These are phyloP conservation scores for Sebastes schlegelii DNA, from an alignment of 2,113 vertebrate species.

Conservation along the genomic window DNA sequence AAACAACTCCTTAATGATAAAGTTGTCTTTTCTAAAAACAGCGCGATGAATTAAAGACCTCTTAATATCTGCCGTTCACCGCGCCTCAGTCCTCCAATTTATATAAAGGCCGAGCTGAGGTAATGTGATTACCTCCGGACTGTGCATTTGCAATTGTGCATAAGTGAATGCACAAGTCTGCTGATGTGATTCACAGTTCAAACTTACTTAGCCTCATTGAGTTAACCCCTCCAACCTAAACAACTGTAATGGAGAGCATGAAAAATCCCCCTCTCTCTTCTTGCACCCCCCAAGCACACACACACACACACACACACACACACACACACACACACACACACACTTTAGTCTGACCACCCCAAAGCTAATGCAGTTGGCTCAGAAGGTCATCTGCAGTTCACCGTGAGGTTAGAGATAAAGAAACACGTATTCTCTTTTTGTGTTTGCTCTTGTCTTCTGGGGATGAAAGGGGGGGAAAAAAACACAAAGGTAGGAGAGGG, in stretches of 20 bases:
- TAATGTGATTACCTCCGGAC: conserved; percentile 58
- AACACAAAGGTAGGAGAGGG: conserved; percentile 5
- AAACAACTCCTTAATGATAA: neutral
- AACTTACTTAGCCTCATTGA: conserved; percentile 80
- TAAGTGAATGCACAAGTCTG: conserved; percentile 66
- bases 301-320: conserved; percentile 43
- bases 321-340: conserved; percentile 39
- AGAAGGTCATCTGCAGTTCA: conserved; percentile 83
- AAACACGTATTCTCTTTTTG: conserved; percentile 63
- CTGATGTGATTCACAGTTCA: conserved; percentile 78
- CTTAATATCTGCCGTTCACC: conserved; percentile 21
- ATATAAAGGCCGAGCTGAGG: conserved; percentile 34
- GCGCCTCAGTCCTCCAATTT: conserved; percentile 18
- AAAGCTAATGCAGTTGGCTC: conserved; percentile 84
- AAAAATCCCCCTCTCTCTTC: conserved; percentile 57
- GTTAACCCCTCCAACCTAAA: conserved; percentile 82
- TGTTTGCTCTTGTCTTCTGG: conserved; percentile 49
- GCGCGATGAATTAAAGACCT: conserved; percentile 14
- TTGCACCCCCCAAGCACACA: conserved; percentile 20
- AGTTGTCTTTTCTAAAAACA: neutral
- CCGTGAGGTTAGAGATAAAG: conserved; percentile 76
- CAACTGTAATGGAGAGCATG: conserved; percentile 81
- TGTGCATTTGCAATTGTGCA: conserved; percentile 65
- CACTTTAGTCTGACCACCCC: conserved; percentile 73
- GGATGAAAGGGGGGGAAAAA: conserved; percentile 30